Evolutionary conservation across 2,113 vertebrate genomes (phyloP), one percentile per base, ranked within the genome.

Genomic region (Toxotes jaculatrix): DNA sequence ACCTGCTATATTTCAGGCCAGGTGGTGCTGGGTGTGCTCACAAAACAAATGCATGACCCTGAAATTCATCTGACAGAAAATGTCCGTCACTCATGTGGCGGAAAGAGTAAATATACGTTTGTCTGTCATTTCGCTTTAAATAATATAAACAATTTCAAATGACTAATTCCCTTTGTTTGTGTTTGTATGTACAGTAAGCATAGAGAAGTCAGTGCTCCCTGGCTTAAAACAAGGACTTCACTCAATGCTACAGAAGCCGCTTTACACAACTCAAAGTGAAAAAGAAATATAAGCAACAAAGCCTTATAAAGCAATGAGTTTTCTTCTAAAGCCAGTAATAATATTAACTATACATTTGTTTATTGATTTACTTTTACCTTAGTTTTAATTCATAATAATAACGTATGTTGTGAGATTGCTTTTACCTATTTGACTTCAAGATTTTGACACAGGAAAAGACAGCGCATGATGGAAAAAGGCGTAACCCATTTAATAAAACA

Each of bases 401-500:
- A 10, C 31, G 40, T 17, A 45, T 34, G 21, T 45, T 19, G 12
- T 5, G 16, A 4, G 10, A 45, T 43, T 42, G 16, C 8, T 67
- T 67, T 11, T 17, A 16, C 6, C 19, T 11, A 1, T 57, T 51
- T 38, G 49, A 7, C 42, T 59, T 56, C 17, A 59, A 51, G 49
- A 64, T n/a, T 59, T 17, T 49, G 53, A 55, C 47, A 36, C 7
- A 32, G 27, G 32, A 0, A 14, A 75, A 63, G 47, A 4, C 47
- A 10, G 12, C 19, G 4, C 56, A 38, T 57, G 17, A 32, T 57
- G 53, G 11, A 56, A 72, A 72, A 62, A 79, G 75, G 82, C 60
- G 72, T 74, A 36, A 84, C 57, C 65, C 23, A 3, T 27, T 47
- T 38, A 43, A 27, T 31, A 72, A 72, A 80, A 77, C 43, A 80